A percentile compares a stretch with the other conserved stretches of the same genome.
Conservation (phyloP, 2,797 vertebrate genomes). For the Leptodactylus fallax region DNA sequence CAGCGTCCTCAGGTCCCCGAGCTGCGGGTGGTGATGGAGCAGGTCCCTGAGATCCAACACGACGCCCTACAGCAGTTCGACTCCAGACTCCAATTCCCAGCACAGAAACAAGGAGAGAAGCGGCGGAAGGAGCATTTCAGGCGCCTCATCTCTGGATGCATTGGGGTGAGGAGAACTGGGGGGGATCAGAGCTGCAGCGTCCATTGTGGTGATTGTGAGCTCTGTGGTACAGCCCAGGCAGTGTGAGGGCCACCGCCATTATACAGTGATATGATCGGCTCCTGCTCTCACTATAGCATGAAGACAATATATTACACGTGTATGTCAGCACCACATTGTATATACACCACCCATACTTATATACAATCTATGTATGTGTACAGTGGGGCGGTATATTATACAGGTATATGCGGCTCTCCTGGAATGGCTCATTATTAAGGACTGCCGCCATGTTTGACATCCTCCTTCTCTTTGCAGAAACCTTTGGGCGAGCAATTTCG, state of each 20-base stretch:
- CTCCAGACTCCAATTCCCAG: conserved; percentile 84
- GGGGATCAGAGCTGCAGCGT: too few species aligned
- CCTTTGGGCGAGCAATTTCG: conserved; percentile 96
- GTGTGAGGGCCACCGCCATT: too few species aligned
- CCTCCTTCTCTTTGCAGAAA: conserved; percentile 80
- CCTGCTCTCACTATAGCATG: too few species aligned
- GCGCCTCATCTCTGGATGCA: conserved; percentile 90
- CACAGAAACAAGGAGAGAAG: conserved; percentile 86
- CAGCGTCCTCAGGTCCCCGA: conserved; percentile 77
- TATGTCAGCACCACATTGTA: too few species aligned
- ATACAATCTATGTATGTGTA: neutral
- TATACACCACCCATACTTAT: too few species aligned
- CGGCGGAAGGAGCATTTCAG: conserved; percentile 94
- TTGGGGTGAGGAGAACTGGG: conserved; percentile 82
- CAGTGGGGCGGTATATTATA: neutral
- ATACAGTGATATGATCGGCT: too few species aligned
- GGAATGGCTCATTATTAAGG: neutral
- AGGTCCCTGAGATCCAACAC: conserved; percentile 88
- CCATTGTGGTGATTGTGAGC: too few species aligned
- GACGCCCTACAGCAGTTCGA: conserved; percentile 92
- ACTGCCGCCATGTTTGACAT: too few species aligned
- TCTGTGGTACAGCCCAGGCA: too few species aligned
- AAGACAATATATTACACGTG: too few species aligned
- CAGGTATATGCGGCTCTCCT: neutral
- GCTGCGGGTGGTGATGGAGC: conserved; percentile 88